Conservation (phyloP, 2,888 invertebrate genomes). For the Adelphocoris suturalis region DNA sequence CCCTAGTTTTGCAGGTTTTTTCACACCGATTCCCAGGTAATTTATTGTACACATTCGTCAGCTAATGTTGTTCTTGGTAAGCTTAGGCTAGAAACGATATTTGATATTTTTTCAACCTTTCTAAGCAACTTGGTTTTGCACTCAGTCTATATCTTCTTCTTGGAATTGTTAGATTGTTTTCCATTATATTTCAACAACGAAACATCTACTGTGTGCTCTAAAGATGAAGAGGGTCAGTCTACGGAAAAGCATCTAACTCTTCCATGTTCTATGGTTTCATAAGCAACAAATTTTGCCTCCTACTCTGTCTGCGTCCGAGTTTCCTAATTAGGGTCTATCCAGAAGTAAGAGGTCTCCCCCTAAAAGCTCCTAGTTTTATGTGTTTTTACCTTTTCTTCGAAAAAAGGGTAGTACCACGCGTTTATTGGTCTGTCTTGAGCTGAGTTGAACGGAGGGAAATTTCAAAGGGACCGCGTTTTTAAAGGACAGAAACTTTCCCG, state of each 20-base stretch:
- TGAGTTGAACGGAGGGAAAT: not conserved
- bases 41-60: too few relatives aligned
- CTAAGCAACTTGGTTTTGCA: too few relatives aligned
- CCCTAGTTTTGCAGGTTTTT: too few relatives aligned
- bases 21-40: too few relatives aligned
- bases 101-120: too few relatives aligned
- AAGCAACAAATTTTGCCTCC: not conserved
- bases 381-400: not conserved
- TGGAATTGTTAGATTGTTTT: too few relatives aligned
- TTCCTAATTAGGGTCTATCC: not conserved
- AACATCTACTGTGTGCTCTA: too few relatives aligned
- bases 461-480: not conserved
- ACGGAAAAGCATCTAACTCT: not conserved
- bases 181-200: too few relatives aligned
- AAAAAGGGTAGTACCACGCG: not conserved
- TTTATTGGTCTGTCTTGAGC: not conserved
- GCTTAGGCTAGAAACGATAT: too few relatives aligned
- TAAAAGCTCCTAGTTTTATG: not conserved
- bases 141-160: too few relatives aligned
- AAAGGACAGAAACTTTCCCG: not conserved
- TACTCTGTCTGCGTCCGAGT: not conserved
- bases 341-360: not conserved
- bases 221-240: too few relatives aligned
- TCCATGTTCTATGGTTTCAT: not conserved
- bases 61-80: too few relatives aligned